Conservation (phyloP, 2,888 invertebrate genomes). For the Busseola fusca region DNA sequence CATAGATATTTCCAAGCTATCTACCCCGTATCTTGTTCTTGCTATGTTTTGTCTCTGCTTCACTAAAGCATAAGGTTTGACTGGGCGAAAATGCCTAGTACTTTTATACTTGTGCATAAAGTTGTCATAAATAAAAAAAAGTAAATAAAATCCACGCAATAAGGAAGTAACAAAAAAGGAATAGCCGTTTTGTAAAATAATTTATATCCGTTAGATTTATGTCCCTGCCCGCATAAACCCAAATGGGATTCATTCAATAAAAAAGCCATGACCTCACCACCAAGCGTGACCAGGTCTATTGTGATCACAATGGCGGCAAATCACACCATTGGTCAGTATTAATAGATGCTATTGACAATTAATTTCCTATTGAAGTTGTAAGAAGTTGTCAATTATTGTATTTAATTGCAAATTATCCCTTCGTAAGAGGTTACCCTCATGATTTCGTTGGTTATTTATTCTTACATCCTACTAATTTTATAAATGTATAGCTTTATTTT, state of each 20-base stretch:
- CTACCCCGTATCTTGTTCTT: not conserved
- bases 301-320: constrained; percentile 76
- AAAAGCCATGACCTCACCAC: constrained; percentile 78
- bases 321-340: constrained; percentile 68
- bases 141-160: constrained; percentile 16
- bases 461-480: not conserved
- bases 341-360: constrained; percentile 61
- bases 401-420: constrained; percentile 39
- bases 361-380: constrained; percentile 57
- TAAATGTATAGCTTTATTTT: no score
- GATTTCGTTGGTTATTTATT: not conserved
- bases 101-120: no score
- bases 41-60: not conserved
- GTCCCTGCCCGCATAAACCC: constrained; percentile 78
- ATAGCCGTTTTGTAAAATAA: constrained; percentile 39
- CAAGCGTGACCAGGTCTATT: constrained; percentile 72
- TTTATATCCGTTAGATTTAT: constrained; percentile 57
- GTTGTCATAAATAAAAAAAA: not conserved
- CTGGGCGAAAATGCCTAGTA: not conserved
- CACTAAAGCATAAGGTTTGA: not conserved
- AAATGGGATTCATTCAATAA: constrained; percentile 82
- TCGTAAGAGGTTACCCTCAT: not conserved
- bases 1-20: no score
- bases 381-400: constrained; percentile 42
- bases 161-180: constrained; percentile 47